These are phyloP conservation scores for Seriola dumerili DNA, from an alignment of 2,113 vertebrate genomes.

Conservation along the genomic window DNA sequence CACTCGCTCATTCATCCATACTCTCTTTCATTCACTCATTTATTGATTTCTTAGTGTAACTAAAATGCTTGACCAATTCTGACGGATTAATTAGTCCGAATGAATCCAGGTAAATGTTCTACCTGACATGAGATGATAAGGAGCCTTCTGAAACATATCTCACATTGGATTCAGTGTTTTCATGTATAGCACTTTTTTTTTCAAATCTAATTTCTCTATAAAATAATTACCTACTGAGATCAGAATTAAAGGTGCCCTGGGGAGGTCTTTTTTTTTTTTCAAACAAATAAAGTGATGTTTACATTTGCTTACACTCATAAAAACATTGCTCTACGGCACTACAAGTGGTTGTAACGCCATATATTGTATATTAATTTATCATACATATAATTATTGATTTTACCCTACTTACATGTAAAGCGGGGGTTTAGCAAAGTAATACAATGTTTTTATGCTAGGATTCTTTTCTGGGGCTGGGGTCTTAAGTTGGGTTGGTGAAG, in stretches of 20 bases:
- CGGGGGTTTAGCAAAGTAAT: not conserved
- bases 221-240: not conserved
- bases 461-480: no score
- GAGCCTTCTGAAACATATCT: not conserved
- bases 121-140: not conserved
- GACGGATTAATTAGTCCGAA: not conserved
- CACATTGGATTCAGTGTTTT: not conserved
- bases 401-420: not conserved
- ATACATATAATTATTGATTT: not conserved
- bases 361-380: not conserved
- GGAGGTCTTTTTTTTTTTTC: no score
- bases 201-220: not conserved
- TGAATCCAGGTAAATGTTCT: not conserved
- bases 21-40: constrained; percentile 3
- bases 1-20: not conserved
- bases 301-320: not conserved
- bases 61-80: constrained; percentile 13
- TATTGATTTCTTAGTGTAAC: not conserved
- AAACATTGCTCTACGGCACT: not conserved
- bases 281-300: no score
- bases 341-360: not conserved
- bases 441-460: no score
- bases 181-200: not conserved
- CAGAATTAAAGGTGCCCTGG: no score
- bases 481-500: no score